phyloP scores from a whole-genome alignment of 2,113 vertebrate genomes.

The Chrysemys picta region DNA sequence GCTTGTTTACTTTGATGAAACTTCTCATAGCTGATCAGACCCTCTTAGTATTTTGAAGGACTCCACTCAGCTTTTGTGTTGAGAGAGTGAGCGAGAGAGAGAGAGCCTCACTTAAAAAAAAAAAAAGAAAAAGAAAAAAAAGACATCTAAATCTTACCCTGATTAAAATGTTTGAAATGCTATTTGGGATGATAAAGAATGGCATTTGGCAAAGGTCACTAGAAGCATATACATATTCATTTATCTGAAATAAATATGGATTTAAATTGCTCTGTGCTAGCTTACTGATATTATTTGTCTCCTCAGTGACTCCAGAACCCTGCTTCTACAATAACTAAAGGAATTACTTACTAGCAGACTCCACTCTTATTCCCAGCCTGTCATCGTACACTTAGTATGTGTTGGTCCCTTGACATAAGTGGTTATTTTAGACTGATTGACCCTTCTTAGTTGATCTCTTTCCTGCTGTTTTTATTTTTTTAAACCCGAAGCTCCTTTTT shows the following conservation, averaged over 20 bases:
- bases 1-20: background rate
- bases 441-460: background rate
- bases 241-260: conserved; percentile 44
- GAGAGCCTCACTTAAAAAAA: background rate
- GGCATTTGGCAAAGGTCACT: conserved; percentile 77
- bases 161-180: conserved; percentile 57
- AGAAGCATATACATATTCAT: conserved; percentile 65
- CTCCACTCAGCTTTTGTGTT: background rate
- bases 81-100: background rate
- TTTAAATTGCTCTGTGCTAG: conserved; percentile 2
- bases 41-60: background rate
- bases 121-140: background rate
- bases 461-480: background rate
- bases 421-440: background rate
- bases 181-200: conserved; percentile 38
- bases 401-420: background rate
- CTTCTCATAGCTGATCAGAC: background rate
- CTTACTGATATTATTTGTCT: background rate
- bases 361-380: background rate
- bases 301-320: background rate
- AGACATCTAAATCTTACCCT: background rate
- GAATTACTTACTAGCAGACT: background rate
- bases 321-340: background rate
- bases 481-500: background rate
- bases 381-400: fast-evolving